Conservation (phyloP, 2,797 vertebrate genomes). For the Schizothorax lantsangensis region DNA sequence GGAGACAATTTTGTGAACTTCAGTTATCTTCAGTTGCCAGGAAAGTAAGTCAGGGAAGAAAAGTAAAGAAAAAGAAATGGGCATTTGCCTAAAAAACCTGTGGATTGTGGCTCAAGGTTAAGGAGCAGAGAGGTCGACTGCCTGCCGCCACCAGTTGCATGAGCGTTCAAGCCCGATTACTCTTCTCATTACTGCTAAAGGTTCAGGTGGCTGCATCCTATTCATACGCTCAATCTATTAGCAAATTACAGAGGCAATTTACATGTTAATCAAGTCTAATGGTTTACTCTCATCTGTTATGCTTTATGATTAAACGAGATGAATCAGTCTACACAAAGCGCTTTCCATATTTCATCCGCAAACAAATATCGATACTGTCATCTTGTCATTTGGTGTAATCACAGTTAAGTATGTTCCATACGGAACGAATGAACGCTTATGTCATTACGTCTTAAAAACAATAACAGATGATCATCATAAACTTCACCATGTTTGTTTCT, state of each 20-base stretch:
- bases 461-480: constrained; percentile 31
- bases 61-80: not conserved
- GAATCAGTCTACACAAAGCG: constrained; percentile 47
- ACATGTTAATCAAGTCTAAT: constrained; percentile 63
- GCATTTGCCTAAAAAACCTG: not conserved
- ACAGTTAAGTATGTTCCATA: constrained; percentile 35
- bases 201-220: constrained; percentile 61
- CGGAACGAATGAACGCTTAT: constrained; percentile 12
- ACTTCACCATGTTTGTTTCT: constrained; percentile 37
- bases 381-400: constrained; percentile 53
- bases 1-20: constrained; percentile 50
- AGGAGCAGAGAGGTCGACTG: constrained; percentile 21
- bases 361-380: constrained; percentile 51
- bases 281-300: constrained; percentile 61
- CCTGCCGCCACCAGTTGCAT: constrained; percentile 9
- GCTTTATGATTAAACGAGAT: constrained; percentile 59
- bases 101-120: constrained; percentile 24
- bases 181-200: constrained; percentile 60
- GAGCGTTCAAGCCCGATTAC: constrained; percentile 53
- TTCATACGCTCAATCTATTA: constrained; percentile 61
- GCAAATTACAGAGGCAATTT: constrained; percentile 62
- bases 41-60: not conserved
- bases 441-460: constrained; percentile 31
- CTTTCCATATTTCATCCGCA: constrained; percentile 47
- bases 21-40: constrained; percentile 62